Percentiles rank a stretch among this genome's conserved stretches.
Evolutionary conservation across 2,113 vertebrate species (phyloP).

Genomic region (Manacus vitellinus): DNA sequence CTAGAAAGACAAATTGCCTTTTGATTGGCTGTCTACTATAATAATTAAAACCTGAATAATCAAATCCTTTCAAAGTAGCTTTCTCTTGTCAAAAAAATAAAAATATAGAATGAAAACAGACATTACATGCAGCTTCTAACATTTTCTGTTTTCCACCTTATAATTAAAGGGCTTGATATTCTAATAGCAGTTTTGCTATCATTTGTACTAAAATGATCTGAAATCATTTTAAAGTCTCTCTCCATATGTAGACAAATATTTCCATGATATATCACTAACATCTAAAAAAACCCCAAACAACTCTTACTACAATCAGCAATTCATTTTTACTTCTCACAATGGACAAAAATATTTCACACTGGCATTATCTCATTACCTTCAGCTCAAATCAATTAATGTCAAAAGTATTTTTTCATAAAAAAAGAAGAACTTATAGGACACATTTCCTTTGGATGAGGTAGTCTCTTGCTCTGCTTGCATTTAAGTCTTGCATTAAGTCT

Average conservation of each 20-base stretch:
- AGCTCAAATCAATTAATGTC: not conserved
- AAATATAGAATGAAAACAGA: slow-evolving; percentile 49
- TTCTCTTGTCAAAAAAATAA: slow-evolving; percentile 38
- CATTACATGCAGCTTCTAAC: not conserved
- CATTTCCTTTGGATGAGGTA: not conserved
- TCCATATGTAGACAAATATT: not conserved
- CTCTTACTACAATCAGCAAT: not conserved
- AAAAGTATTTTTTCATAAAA: slow-evolving; percentile 15
- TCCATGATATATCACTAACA: not conserved
- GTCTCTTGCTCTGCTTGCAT: not conserved
- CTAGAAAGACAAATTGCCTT: slow-evolving; percentile 57
- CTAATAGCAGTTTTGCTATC: not conserved
- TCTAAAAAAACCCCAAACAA: not conserved
- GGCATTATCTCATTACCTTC: not conserved
- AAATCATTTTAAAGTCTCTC: not conserved
- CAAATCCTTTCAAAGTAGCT: slow-evolving; percentile 46
- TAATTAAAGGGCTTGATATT: slow-evolving; percentile 44
- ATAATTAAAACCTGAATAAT: slow-evolving; percentile 50
- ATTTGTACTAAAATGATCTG: slow-evolving; percentile 5
- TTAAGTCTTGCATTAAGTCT: not conserved
- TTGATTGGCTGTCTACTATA: slow-evolving; percentile 34
- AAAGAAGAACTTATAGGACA: not conserved
- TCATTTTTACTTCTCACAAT: not conserved
- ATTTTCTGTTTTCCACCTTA: not conserved
- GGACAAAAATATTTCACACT: not conserved